phyloP scores from a whole-genome alignment of 2,888 invertebrate genomes.

The Nymphalis polychloros region DNA sequence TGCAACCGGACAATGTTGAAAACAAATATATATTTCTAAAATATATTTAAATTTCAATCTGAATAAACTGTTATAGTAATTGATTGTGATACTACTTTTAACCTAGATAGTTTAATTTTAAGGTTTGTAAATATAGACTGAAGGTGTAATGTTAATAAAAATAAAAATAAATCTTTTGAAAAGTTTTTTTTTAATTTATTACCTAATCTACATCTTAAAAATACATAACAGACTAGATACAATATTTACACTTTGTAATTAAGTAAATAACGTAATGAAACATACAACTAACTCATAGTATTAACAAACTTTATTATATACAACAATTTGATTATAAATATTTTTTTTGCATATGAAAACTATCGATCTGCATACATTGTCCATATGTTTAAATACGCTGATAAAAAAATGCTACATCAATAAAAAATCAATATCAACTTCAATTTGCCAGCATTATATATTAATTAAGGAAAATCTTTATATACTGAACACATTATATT shows the following conservation, averaged over 20 bases:
- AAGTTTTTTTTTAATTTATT: slow-evolving; percentile 27
- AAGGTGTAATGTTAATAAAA: slow-evolving; percentile 47
- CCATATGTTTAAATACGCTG: too few relatives aligned
- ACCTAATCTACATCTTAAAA: neutral
- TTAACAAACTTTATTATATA: neutral
- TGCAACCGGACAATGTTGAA: neutral
- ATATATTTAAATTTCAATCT: neutral
- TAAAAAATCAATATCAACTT: too few relatives aligned
- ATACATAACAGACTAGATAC: slow-evolving; percentile 52
- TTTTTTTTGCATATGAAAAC: too few relatives aligned
- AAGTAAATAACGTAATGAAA: neutral
- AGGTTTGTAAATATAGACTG: slow-evolving; percentile 51
- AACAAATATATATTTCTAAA: neutral
- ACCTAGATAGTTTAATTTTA: slow-evolving; percentile 40
- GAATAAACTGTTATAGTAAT: slow-evolving; percentile 14
- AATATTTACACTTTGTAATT: slow-evolving; percentile 6
- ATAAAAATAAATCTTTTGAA: slow-evolving; percentile 39
- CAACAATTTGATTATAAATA: too few relatives aligned
- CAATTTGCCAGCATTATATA: too few relatives aligned
- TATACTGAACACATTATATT: too few relatives aligned
- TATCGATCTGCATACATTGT: too few relatives aligned
- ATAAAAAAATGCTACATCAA: too few relatives aligned
- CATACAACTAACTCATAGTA: neutral
- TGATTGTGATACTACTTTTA: slow-evolving; percentile 50
- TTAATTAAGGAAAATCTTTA: too few relatives aligned